phyloP scores from a whole-genome alignment of 2,888 invertebrate genomes.

The Leptopilina syphax region DNA sequence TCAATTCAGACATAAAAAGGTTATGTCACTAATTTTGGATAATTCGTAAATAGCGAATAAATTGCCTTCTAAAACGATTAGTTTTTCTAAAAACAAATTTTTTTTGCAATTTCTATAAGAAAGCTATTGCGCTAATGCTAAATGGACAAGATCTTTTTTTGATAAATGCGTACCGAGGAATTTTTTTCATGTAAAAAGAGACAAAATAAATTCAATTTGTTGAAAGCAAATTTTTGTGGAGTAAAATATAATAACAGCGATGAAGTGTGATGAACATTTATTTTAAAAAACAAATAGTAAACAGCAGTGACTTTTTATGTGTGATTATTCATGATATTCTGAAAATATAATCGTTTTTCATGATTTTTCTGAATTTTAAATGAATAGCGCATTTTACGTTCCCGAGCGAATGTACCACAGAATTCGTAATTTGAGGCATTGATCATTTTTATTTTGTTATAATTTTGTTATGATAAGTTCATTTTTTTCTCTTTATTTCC shows the following conservation, averaged over 20 bases:
- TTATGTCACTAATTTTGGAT: no score
- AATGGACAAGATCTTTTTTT: conserved; percentile 50
- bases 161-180: conserved; percentile 50
- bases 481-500: no score
- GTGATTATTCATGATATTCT: conserved; percentile 24
- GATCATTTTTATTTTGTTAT: neutral
- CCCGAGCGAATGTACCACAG: neutral
- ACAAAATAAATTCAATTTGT: conserved; percentile 42
- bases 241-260: conserved; percentile 43
- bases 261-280: conserved; percentile 20
- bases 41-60: no score
- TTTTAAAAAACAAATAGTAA: neutral
- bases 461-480: no score
- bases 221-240: conserved; percentile 48
- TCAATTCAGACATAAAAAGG: neutral
- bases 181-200: conserved; percentile 5
- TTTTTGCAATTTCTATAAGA: no score
- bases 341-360: neutral
- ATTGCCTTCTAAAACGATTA: no score
- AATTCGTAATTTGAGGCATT: conserved; percentile 19
- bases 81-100: no score
- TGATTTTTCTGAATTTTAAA: neutral
- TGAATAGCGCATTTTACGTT: neutral
- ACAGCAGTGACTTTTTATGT: conserved; percentile 21
- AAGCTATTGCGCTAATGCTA: conserved; percentile 26